Evolutionary conservation across 2,888 invertebrate species (phyloP), one percentile per base, ranked within the genome.

Genomic region (Atrina japonica): DNA sequence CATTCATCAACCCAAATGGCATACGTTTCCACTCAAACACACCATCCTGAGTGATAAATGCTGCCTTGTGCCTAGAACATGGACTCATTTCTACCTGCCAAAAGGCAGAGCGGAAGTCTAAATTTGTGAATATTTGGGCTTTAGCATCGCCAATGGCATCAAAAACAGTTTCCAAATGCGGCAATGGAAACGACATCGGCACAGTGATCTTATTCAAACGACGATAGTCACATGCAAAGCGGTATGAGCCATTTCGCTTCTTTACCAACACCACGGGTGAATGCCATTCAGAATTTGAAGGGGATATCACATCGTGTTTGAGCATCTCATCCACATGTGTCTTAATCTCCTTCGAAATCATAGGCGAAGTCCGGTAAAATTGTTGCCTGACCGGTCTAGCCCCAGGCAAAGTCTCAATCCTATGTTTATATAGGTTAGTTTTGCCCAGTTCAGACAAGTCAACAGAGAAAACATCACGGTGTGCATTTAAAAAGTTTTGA

Each of bases 1-100:
- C 68, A 66, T 80, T 77, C 49, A 55, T 68, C 1, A 81, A 61
- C 9, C 81, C 79, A 65, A 79, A 81, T 0, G 78, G 75, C 56
- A 80, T 53, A 14, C 67, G 3, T n/a, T n/a, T n/a, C n/a, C n/a
- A n/a, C n/a, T n/a, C n/a, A n/a, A n/a, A n/a, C n/a, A n/a, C n/a
- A n/a, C 75, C 75, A 43, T 69, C 41, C 23, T 73, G 72, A 1
- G 68, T 71, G 16, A 76, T 66, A 40, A 78, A 78, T 2, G 76
- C 70, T 47, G 60, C 55, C 43, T 80, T 80, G 45, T 64, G 60
- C 30, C 60, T 56, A n/a, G n/a, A n/a, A n/a, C n/a, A n/a, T n/a
- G n/a, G n/a, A n/a, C n/a, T n/a, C n/a, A n/a, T n/a, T n/a, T n/a
- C n/a, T n/a, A n/a, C n/a, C n/a, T n/a, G n/a, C n/a, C n/a, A n/a